Evolutionary conservation across 2,888 invertebrate genomes (phyloP).

Genomic region (Thera obeliscata): DNA sequence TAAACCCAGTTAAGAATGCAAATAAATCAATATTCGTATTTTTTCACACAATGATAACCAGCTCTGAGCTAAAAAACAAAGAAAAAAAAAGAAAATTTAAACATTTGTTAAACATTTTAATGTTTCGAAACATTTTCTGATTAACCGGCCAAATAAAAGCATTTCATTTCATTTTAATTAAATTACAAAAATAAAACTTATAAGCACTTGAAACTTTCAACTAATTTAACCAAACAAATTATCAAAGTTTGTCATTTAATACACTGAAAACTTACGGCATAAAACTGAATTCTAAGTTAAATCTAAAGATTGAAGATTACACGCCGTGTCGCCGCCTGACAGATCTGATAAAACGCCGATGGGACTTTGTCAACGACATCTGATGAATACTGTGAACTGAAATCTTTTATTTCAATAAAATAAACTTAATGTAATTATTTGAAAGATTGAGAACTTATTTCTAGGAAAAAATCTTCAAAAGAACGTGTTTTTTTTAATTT

Average conservation of each 20-base stretch:
- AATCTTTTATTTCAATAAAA: background rate
- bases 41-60: no score
- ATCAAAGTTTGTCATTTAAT: slow-evolving; percentile 7
- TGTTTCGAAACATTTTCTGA: no score
- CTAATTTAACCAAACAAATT: background rate
- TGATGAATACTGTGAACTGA: background rate
- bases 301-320: slow-evolving; percentile 28
- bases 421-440: background rate
- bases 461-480: background rate
- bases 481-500: no score
- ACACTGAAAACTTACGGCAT: slow-evolving; percentile 29
- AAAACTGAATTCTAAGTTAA: slow-evolving; percentile 33
- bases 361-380: background rate
- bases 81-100: no score
- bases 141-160: no score
- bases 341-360: slow-evolving; percentile 18
- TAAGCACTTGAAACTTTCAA: slow-evolving; percentile 3
- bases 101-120: no score
- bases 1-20: no score
- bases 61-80: no score
- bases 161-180: no score
- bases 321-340: slow-evolving; percentile 15
- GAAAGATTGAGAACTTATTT: background rate
- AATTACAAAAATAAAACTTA: no score
- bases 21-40: no score